Percentiles rank a stretch among this genome's conserved stretches.
Conservation (phyloP, 2,113 vertebrate genomes). For the Lophius piscatorius region DNA sequence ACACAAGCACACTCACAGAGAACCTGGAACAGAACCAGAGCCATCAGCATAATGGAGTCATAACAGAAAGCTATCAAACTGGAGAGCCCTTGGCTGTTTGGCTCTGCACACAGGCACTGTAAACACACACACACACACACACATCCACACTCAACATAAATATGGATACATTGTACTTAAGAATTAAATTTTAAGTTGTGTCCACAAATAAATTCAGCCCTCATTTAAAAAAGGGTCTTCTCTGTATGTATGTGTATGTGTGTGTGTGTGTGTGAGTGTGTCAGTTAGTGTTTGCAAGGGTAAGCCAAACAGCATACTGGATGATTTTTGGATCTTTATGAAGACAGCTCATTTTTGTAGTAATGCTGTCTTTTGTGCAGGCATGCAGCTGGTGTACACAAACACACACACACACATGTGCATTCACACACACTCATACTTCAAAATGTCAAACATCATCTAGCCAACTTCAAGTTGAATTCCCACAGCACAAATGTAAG, state of each 20-base stretch:
- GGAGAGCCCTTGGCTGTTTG: conserved; percentile 49
- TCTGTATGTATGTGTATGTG: conserved; percentile 1
- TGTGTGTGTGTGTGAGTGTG: background rate
- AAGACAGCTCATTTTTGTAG: conserved; percentile 62
- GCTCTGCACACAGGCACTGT: conserved; percentile 6
- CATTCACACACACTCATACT: too few species aligned
- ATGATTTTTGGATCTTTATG: conserved; percentile 52
- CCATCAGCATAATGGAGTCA: conserved; percentile 75
- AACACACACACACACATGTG: too few species aligned
- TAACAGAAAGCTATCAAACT: conserved; percentile 62
- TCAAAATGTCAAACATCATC: too few species aligned
- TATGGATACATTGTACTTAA: too few species aligned
- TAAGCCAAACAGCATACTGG: too few species aligned
- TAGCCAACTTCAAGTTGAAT: too few species aligned
- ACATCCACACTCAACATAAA: background rate
- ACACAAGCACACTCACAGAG: conserved; percentile 6
- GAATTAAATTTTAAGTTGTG: conserved; percentile 1
- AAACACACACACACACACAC: background rate
- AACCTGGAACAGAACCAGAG: conserved; percentile 72
- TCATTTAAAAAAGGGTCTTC: conserved; percentile 26
- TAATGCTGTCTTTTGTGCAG: conserved; percentile 40
- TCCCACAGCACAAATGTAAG: too few species aligned
- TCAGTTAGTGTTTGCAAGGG: too few species aligned
- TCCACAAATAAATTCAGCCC: conserved; percentile 29
- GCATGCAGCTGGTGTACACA: conserved; percentile 53